These are phyloP conservation scores for Mylabris sibirica DNA, from an alignment of 2,888 invertebrate genomes.

Conservation along the genomic window DNA sequence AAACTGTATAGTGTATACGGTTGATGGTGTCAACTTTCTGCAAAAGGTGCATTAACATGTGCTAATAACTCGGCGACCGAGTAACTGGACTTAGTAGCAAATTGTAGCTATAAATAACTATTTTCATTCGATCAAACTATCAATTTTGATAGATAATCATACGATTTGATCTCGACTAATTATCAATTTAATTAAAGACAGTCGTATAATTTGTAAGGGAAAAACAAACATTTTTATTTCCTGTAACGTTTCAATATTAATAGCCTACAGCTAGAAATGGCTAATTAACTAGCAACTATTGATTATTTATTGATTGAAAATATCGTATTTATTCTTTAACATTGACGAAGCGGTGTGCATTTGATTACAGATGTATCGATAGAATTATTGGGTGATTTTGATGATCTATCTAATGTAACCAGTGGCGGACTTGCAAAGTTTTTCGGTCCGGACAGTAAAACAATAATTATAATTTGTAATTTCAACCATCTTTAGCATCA, in stretches of 20 bases:
- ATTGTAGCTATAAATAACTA: background rate
- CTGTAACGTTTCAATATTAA: background rate
- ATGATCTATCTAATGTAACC: background rate
- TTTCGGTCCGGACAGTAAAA: too few relatives aligned
- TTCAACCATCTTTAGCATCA: too few relatives aligned
- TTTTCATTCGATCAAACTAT: background rate
- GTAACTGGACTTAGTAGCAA: background rate
- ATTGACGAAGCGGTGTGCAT: background rate
- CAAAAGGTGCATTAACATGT: background rate
- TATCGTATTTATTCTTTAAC: background rate
- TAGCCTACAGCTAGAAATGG: background rate
- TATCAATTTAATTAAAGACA: background rate
- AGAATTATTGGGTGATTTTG: background rate
- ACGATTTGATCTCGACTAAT: background rate
- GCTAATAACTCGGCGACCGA: background rate
- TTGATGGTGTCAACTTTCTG: background rate
- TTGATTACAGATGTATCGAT: background rate
- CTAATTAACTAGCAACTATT: background rate
- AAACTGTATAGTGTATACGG: background rate
- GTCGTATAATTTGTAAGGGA: background rate
- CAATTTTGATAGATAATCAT: background rate
- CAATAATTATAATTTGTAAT: too few relatives aligned
- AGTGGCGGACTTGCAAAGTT: too few relatives aligned
- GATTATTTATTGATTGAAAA: slow-evolving; percentile 2
- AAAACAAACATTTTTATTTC: background rate